Evolutionary conservation across 2,797 vertebrate species (phyloP).

Genomic region (Siniperca obscura): DNA sequence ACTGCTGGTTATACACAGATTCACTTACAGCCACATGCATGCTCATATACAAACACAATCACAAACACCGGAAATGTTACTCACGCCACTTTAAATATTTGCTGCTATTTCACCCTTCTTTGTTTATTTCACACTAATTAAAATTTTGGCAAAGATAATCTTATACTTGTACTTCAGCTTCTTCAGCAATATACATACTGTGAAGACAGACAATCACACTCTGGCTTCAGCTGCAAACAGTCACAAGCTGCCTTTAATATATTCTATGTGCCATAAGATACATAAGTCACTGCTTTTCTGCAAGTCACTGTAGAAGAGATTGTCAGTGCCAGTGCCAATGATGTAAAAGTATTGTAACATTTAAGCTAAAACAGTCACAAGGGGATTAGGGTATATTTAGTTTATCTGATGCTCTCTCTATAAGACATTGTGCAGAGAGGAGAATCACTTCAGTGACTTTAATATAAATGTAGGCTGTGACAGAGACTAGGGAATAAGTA

Average conservation of each 20-base stretch:
- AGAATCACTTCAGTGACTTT: constrained; percentile 56
- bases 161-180: constrained; percentile 1
- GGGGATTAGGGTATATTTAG: constrained; percentile 58
- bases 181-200: neutral
- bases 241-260: constrained; percentile 22
- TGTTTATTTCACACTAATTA: neutral
- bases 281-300: constrained; percentile 41
- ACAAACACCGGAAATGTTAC: neutral
- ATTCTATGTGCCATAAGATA: constrained; percentile 12
- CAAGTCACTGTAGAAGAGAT: constrained; percentile 44
- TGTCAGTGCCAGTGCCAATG: constrained; percentile 31
- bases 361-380: constrained; percentile 56
- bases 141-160: constrained; percentile 19
- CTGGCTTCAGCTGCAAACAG: constrained; percentile 19
- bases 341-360: constrained; percentile 55
- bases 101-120: neutral
- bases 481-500: constrained; percentile 57
- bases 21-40: neutral
- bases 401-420: constrained; percentile 60
- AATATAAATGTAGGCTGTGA: constrained; percentile 61
- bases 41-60: neutral
- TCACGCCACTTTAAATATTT: constrained; percentile 10
- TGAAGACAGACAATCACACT: neutral
- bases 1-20: constrained; percentile 1
- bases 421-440: constrained; percentile 52